phyloP scores from a whole-genome alignment of 2,888 invertebrate species.

The Tromatobia lineatoria region DNA sequence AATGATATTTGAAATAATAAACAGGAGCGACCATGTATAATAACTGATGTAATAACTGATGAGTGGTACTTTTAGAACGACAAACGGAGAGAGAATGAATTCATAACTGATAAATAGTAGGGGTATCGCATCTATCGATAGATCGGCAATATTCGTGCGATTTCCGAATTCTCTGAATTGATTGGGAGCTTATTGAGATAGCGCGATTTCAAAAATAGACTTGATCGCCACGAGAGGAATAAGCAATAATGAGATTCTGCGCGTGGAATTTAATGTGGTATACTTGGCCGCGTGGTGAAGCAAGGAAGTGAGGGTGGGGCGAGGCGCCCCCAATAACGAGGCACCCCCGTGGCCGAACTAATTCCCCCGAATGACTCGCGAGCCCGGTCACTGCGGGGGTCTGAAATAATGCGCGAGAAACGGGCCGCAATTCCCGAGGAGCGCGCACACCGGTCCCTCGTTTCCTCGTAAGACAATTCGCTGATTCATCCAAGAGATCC shows the following conservation, averaged over 20 bases:
- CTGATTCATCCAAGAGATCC: constrained; percentile 73
- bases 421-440: constrained; percentile 72
- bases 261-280: constrained; percentile 2
- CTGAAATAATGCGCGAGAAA: constrained; percentile 85
- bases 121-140: too few species aligned
- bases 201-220: too few species aligned
- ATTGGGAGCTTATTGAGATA: too few species aligned
- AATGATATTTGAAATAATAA: too few species aligned
- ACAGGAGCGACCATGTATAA: too few species aligned
- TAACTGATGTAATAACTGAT: too few species aligned
- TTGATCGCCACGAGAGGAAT: constrained; percentile 11
- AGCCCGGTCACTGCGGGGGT: constrained; percentile 83
- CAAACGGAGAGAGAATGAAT: too few species aligned
- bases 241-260: constrained; percentile 15
- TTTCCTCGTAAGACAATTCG: constrained; percentile 70
- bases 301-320: constrained; percentile 69
- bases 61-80: too few species aligned
- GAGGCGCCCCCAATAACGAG: constrained; percentile 81
- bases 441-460: constrained; percentile 52
- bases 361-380: constrained; percentile 85
- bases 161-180: too few species aligned
- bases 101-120: too few species aligned
- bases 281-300: constrained; percentile 37
- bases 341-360: constrained; percentile 85
- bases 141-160: too few species aligned